A percentile compares a stretch with the other conserved stretches of the same genome.
phyloP scores from a whole-genome alignment of 2,888 invertebrate genomes.

The Bugula neritina region DNA sequence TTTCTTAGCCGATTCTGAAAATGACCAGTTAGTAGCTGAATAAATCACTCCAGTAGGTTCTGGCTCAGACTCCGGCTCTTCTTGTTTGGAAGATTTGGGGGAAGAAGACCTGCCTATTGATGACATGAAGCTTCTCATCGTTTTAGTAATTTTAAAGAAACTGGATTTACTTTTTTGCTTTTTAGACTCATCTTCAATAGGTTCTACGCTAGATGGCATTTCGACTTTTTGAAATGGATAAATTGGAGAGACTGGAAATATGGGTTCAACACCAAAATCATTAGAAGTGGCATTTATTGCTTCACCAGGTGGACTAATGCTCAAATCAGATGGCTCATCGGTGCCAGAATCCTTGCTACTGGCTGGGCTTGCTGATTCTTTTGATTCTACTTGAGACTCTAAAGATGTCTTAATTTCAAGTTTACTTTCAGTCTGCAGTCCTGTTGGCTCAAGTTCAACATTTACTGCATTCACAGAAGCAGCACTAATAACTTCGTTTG shows the following conservation, averaged over 20 bases:
- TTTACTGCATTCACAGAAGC: neutral
- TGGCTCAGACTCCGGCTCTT: neutral
- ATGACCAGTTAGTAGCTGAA: neutral
- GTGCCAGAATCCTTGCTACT: neutral
- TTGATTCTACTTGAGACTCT: neutral
- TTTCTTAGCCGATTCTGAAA: neutral
- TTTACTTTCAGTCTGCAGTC: neutral
- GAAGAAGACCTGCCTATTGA: neutral
- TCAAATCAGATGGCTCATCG: neutral
- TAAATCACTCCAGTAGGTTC: neutral
- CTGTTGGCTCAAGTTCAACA: neutral
- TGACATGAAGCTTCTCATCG: slow-evolving; percentile 24
- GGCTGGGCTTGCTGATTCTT: neutral
- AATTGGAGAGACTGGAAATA: neutral
- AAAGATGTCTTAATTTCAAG: neutral
- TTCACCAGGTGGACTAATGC: neutral
- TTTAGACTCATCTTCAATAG: neutral
- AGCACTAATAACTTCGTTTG: neutral
- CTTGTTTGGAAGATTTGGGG: neutral
- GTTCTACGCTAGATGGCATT: neutral
- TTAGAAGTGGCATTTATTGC: neutral
- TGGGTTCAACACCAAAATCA: neutral
- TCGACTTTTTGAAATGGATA: neutral
- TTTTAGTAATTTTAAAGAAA: slow-evolving; percentile 17
- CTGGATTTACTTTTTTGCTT: slow-evolving; percentile 18